A percentile compares a stretch with the other conserved stretches of the same genome.
phyloP scores from a whole-genome alignment of 2,888 invertebrate species.

The Andrena camellia region DNA sequence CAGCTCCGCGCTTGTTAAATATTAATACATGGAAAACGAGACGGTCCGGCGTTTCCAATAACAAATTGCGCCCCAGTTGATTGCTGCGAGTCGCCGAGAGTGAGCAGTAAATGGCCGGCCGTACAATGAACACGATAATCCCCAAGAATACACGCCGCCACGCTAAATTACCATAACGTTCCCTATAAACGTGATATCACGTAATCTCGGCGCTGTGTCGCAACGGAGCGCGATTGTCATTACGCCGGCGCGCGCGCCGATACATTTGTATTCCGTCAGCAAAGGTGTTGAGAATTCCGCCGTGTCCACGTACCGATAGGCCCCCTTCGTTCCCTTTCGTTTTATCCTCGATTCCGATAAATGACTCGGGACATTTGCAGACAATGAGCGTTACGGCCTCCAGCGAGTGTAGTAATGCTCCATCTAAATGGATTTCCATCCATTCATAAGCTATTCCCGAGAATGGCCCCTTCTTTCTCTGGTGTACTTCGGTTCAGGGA shows the following conservation, averaged over 20 bases:
- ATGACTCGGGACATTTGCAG: conserved; percentile 44
- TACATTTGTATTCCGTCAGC: conserved; percentile 37
- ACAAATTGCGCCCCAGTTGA: conserved; percentile 26
- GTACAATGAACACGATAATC: conserved; percentile 55
- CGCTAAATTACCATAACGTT: conserved; percentile 59
- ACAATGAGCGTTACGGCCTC: conserved; percentile 35
- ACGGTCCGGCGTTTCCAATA: conserved; percentile 20
- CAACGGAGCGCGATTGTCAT: conserved; percentile 46
- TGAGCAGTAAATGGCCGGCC: conserved; percentile 38
- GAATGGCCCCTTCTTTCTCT: neutral
- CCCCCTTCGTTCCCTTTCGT: conserved; percentile 9
- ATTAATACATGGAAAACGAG: conserved; percentile 33
- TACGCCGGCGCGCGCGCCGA: conserved; percentile 4
- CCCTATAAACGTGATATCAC: conserved; percentile 51
- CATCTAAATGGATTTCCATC: conserved; percentile 39
- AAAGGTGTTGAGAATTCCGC: conserved; percentile 44
- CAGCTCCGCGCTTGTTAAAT: conserved; percentile 35
- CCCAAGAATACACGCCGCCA: conserved; percentile 8
- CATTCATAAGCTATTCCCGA: conserved; percentile 17
- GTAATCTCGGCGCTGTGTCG: conserved; percentile 52
- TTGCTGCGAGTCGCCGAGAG: conserved; percentile 42
- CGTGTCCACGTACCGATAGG: conserved; percentile 17
- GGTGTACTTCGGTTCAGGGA: neutral
- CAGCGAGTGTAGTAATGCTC: conserved; percentile 3
- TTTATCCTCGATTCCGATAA: conserved; percentile 40